Evolutionary conservation across 2,113 vertebrate genomes (phyloP).

Genomic region (Isichthys henryi): DNA sequence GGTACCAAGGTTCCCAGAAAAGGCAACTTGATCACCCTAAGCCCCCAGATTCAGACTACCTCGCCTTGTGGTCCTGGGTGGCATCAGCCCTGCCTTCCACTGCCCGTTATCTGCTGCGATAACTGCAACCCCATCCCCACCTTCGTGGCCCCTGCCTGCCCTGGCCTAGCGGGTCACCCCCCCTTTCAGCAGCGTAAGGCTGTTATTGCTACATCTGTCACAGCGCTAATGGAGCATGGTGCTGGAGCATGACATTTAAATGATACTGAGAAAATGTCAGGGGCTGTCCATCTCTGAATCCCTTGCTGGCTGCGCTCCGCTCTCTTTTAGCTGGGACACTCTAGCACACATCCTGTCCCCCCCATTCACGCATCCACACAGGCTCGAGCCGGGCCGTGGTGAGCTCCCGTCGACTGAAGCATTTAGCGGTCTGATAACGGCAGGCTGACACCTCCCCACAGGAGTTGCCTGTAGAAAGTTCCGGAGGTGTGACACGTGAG

Average conservation of each 20-base stretch:
- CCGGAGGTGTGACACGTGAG: neutral
- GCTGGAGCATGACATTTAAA: constrained; percentile 41
- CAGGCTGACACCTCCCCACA: constrained; percentile 20
- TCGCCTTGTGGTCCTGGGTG: neutral
- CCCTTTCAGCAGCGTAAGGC: constrained; percentile 23
- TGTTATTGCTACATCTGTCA: constrained; percentile 44
- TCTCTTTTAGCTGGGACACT: constrained; percentile 2
- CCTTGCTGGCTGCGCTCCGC: constrained; percentile 16
- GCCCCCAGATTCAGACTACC: neutral
- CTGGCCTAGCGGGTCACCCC: constrained; percentile 27
- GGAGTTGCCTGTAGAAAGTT: neutral
- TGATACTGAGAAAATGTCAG: constrained; percentile 44
- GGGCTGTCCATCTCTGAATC: constrained; percentile 36
- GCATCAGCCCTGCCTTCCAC: neutral
- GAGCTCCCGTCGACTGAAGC: neutral
- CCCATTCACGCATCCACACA: neutral
- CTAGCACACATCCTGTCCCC: neutral
- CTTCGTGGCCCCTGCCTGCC: constrained; percentile 8
- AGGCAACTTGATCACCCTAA: neutral
- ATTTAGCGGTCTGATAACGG: constrained; percentile 17
- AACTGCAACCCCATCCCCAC: neutral
- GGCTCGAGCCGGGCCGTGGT: neutral
- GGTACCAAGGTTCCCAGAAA: neutral
- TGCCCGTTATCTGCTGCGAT: neutral
- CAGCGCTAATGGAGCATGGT: constrained; percentile 34